These are phyloP conservation scores for Melospiza georgiana DNA, from an alignment of 2,113 vertebrate species.

Conservation along the genomic window DNA sequence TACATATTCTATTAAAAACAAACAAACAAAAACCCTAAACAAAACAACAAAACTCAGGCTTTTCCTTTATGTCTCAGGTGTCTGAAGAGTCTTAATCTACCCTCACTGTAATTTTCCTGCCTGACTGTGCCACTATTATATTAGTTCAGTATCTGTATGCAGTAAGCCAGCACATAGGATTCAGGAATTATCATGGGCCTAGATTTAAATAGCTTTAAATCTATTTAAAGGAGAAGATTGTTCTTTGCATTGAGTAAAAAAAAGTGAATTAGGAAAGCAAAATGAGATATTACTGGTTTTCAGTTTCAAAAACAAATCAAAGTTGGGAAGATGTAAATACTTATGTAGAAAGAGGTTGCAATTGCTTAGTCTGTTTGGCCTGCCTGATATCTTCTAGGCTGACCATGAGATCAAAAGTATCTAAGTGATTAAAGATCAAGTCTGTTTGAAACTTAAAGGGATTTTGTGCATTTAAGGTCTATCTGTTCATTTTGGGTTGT, in stretches of 20 bases:
- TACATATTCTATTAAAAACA: not conserved
- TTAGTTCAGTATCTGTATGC: not conserved
- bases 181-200: not conserved
- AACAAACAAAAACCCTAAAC: not conserved
- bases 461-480: not conserved
- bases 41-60: not conserved
- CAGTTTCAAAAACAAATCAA: not conserved
- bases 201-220: not conserved
- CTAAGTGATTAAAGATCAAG: not conserved
- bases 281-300: not conserved
- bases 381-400: not conserved
- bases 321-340: not conserved
- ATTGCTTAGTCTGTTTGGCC: not conserved
- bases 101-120: not conserved
- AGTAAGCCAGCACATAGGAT: not conserved
- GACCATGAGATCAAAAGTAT: not conserved
- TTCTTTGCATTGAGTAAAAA: not conserved
- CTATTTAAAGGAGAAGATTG: not conserved
- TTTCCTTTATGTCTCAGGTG: not conserved
- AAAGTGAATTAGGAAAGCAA: not conserved
- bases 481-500: not conserved
- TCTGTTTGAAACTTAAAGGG: not conserved
- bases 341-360: not conserved
- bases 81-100: not conserved
- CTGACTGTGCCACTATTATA: not conserved